These are phyloP conservation scores for Ernsta delagoae DNA, from an alignment of 2,888 invertebrate genomes.

Conservation along the genomic window DNA sequence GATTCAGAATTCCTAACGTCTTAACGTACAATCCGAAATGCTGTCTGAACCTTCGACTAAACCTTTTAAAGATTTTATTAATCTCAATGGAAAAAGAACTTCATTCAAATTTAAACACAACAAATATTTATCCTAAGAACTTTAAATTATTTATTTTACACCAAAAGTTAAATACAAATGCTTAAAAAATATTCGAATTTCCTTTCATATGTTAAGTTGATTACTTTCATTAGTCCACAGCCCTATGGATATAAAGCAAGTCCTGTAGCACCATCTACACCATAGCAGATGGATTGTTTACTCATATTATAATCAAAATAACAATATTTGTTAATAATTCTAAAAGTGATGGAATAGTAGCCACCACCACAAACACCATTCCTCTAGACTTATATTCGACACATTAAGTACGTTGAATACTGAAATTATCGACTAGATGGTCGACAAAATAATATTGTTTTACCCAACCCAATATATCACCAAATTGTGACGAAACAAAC, in stretches of 20 bases:
- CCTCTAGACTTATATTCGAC: too few species aligned
- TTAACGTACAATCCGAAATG: background rate
- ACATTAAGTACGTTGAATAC: constrained; percentile 2
- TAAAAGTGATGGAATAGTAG: too few species aligned
- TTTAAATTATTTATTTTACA: background rate
- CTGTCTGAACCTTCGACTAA: background rate
- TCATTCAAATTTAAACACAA: background rate
- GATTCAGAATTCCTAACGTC: background rate
- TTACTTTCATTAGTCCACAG: too few species aligned
- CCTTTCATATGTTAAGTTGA: too few species aligned
- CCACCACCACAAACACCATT: too few species aligned
- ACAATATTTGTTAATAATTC: background rate
- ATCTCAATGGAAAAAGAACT: background rate
- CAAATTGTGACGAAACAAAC: too few species aligned
- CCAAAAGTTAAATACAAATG: background rate
- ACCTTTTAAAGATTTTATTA: background rate
- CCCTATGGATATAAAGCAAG: too few species aligned
- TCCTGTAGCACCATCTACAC: too few species aligned
- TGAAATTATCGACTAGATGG: too few species aligned
- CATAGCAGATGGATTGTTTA: too few species aligned
- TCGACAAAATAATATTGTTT: too few species aligned
- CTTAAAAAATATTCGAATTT: background rate
- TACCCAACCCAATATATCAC: too few species aligned
- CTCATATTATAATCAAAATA: background rate
- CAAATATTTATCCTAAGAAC: background rate